Conservation (phyloP, 2,113 vertebrate species). For the Opisthocomus hoazin region DNA sequence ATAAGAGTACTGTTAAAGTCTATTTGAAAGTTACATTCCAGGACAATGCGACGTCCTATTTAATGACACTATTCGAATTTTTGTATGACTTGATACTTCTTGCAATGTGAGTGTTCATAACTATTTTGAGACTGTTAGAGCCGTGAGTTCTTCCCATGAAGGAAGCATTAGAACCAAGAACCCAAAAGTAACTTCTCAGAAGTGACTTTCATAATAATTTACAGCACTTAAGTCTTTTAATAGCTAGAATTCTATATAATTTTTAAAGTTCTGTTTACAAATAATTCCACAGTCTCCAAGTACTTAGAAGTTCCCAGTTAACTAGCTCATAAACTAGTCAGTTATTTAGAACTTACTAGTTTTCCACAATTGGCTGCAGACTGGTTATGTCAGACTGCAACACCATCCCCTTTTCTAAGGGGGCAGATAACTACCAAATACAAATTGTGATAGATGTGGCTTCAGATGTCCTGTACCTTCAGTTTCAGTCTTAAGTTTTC, state of each 20-base stretch:
- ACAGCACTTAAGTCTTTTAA: neutral
- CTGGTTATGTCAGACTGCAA: neutral
- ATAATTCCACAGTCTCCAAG: neutral
- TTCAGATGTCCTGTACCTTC: neutral
- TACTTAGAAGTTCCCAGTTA: neutral
- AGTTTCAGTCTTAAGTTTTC: neutral
- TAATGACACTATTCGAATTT: neutral
- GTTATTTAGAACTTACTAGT: neutral
- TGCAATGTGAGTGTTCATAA: fast-evolving
- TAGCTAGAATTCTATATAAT: neutral
- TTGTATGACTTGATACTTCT: neutral
- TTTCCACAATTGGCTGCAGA: neutral
- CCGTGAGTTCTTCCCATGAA: neutral
- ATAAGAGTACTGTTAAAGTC: neutral
- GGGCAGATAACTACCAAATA: neutral
- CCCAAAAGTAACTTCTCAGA: neutral
- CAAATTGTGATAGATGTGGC: neutral
- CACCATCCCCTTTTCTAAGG: neutral
- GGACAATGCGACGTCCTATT: neutral
- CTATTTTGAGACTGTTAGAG: neutral
- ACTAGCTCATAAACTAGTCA: neutral
- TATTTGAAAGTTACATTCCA: neutral
- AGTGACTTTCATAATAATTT: neutral
- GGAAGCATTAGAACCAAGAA: neutral
- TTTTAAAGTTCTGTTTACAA: neutral